phyloP scores from a whole-genome alignment of 2,113 vertebrate species.

The Lutjanus erythropterus region DNA sequence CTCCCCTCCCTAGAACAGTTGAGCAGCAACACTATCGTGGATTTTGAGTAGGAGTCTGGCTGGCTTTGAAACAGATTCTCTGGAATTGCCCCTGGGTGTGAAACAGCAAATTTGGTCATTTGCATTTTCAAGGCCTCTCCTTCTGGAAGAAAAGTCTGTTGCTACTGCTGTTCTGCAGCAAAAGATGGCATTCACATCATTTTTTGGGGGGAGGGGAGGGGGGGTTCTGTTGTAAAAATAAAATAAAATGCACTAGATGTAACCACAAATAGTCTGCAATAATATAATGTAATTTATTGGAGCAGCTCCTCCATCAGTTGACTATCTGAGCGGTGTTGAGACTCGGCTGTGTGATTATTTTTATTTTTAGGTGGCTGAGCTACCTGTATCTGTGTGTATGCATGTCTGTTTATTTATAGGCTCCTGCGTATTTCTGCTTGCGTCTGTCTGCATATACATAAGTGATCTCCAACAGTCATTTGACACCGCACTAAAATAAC shows the following conservation, averaged over 20 bases:
- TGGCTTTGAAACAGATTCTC: slow-evolving; percentile 44
- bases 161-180: slow-evolving; percentile 7
- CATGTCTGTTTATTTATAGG: slow-evolving; percentile 4
- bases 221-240: background rate
- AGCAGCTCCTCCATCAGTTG: background rate
- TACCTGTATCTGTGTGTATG: slow-evolving; percentile 15
- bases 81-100: slow-evolving; percentile 33
- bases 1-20: background rate
- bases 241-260: background rate
- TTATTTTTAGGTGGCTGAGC: background rate
- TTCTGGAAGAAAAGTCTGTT: background rate
- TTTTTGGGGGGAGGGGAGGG: too few relatives aligned
- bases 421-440: background rate
- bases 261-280: background rate
- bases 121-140: slow-evolving; percentile 47
- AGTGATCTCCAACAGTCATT: background rate
- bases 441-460: slow-evolving; percentile 1
- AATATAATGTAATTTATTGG: background rate
- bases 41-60: slow-evolving; percentile 46
- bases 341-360: background rate
- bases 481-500: background rate
- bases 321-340: background rate
- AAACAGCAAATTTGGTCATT: slow-evolving; percentile 50
- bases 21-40: slow-evolving; percentile 28
- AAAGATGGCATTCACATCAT: background rate